Percentiles rank a stretch among this genome's conserved stretches.
phyloP scores from a whole-genome alignment of 2,113 vertebrate species.

The Damaliscus lunatus region DNA sequence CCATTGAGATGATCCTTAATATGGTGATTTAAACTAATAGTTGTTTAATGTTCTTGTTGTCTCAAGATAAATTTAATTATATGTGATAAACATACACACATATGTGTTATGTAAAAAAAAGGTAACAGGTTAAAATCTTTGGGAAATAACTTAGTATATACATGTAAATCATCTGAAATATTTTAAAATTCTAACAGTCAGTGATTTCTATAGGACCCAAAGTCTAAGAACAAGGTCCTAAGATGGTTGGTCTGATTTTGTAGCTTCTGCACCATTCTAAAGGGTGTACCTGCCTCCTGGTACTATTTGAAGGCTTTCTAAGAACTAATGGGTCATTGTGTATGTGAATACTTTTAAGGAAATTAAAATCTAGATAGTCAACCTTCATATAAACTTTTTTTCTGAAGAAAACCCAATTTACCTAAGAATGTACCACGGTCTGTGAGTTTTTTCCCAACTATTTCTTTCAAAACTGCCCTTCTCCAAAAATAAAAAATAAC shows the following conservation, averaged over 20 bases:
- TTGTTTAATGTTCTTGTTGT: background rate
- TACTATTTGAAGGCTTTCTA: background rate
- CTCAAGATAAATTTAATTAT: background rate
- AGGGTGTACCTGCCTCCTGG: background rate
- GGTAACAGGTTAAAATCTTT: background rate
- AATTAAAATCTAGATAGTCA: background rate
- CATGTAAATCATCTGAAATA: constrained; percentile 2
- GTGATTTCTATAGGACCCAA: background rate
- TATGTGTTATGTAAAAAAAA: background rate
- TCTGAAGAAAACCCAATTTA: background rate
- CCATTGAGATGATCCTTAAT: background rate
- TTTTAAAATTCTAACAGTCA: background rate
- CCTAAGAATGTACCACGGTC: background rate
- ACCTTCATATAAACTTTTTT: background rate
- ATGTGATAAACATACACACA: background rate
- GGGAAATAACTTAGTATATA: constrained; percentile 21
- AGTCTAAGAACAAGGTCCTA: background rate
- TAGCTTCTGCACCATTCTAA: background rate
- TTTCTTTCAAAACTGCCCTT: background rate
- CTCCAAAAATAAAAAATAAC: background rate
- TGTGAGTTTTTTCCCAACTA: background rate
- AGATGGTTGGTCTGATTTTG: background rate
- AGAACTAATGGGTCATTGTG: background rate
- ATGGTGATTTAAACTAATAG: background rate
- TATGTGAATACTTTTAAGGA: background rate